Percentiles rank a stretch among this genome's conserved stretches.
phyloP scores from a whole-genome alignment of 2,888 invertebrate genomes.

The Drosophila anomelani region DNA sequence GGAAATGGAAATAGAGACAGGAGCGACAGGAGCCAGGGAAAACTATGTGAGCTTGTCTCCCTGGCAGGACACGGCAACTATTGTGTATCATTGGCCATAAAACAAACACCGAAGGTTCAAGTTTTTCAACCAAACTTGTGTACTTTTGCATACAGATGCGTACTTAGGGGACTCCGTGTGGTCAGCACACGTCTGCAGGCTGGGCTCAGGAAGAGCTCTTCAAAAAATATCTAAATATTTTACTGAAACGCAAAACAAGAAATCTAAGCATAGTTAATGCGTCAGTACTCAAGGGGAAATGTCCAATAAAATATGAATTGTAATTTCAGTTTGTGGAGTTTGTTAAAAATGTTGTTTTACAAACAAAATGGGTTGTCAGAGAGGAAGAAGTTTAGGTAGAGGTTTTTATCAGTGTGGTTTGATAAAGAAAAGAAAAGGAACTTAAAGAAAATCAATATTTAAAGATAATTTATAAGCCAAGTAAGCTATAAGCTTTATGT shows the following conservation, averaged over 20 bases:
- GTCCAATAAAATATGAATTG: not conserved
- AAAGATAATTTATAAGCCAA: not conserved
- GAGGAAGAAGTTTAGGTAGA: not conserved
- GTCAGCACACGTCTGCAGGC: slow-evolving; percentile 3
- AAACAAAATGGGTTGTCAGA: not conserved
- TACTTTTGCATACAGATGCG: slow-evolving; percentile 27
- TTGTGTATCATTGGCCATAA: slow-evolving; percentile 67
- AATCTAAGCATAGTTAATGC: slow-evolving; percentile 9
- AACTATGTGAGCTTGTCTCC: slow-evolving; percentile 44
- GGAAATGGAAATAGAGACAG: not conserved
- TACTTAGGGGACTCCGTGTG: slow-evolving; percentile 8
- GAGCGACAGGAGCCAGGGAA: slow-evolving; percentile 27
- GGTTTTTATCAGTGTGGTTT: not conserved
- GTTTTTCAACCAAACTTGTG: slow-evolving; percentile 47
- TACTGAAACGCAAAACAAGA: not conserved
- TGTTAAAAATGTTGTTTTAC: not conserved
- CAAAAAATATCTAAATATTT: not conserved
- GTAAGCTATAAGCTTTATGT: not conserved
- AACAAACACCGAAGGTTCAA: slow-evolving; percentile 67
- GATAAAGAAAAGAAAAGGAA: too few relatives aligned
- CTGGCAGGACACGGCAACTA: slow-evolving; percentile 38
- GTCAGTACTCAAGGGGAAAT: slow-evolving; percentile 4
- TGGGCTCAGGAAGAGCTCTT: slow-evolving; percentile 1
- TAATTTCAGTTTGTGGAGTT: not conserved
- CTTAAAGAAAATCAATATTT: too few relatives aligned